Evolutionary conservation across 2,113 vertebrate species (phyloP).

Genomic region (Bubalus kerabau): DNA sequence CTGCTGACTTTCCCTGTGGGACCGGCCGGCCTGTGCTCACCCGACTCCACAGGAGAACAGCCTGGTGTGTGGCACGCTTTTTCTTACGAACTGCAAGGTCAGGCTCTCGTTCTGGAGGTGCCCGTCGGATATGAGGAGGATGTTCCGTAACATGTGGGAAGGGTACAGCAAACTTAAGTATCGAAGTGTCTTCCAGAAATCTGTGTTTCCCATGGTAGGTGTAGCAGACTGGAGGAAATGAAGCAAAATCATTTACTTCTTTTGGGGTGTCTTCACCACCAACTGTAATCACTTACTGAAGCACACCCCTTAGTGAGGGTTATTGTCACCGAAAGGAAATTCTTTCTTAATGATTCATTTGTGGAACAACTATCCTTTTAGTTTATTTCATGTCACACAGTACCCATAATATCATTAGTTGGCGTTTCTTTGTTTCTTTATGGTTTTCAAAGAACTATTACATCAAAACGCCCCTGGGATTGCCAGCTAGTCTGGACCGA

Average conservation of each 20-base stretch:
- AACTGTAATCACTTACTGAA: neutral
- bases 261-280: neutral
- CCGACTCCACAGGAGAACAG: constrained; percentile 88
- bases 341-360: neutral
- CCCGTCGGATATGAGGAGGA: constrained; percentile 90
- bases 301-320: neutral
- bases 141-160: constrained; percentile 79
- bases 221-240: constrained; percentile 73
- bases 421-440: neutral
- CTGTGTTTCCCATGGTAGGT: constrained; percentile 86
- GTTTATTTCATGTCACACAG: neutral
- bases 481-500: neutral
- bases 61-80: constrained; percentile 81
- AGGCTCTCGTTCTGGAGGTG: constrained; percentile 85
- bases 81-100: constrained; percentile 82
- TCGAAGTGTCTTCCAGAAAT: constrained; percentile 87
- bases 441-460: neutral
- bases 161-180: constrained; percentile 85
- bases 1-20: neutral
- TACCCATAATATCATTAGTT: neutral
- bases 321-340: neutral
- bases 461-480: neutral
- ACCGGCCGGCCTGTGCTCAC: constrained; percentile 59
- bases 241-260: neutral
- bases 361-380: neutral